Percentiles rank a stretch among this genome's conserved stretches.
Evolutionary conservation across 37 sponge, comb jelly and placozoan species (phyloP).

Genomic region (Corticium candelabrum): DNA sequence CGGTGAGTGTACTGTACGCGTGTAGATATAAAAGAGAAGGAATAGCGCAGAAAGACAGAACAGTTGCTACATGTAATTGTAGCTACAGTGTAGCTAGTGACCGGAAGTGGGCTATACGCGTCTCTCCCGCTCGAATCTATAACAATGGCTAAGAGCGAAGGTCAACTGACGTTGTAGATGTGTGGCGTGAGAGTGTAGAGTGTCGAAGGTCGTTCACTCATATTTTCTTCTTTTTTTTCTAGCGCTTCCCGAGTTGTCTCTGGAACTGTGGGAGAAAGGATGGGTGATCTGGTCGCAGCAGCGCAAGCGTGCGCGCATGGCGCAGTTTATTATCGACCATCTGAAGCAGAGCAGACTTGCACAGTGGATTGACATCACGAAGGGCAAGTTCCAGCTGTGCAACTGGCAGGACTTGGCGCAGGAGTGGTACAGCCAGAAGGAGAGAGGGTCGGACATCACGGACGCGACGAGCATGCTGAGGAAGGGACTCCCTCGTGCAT

Average conservation of each 20-base stretch:
- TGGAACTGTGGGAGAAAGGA: constrained; percentile 47
- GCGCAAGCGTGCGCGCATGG: constrained; percentile 65
- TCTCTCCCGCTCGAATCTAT: no score
- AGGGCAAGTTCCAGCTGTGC: constrained; percentile 71
- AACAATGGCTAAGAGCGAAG: no score
- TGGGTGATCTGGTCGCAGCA: constrained; percentile 66
- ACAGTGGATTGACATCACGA: constrained; percentile 58
- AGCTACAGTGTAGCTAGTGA: no score
- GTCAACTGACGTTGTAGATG: no score
- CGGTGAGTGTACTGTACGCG: no score
- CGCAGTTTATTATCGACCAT: constrained; percentile 73
- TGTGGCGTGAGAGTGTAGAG: not conserved
- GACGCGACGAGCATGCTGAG: constrained; percentile 25
- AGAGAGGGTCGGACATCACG: constrained; percentile 58
- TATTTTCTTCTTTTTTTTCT: not conserved
- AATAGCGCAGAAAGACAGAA: no score
- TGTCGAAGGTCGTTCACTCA: not conserved
- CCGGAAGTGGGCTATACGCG: no score
- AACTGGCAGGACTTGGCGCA: constrained; percentile 77
- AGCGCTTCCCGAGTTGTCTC: not conserved
- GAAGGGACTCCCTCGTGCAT: constrained; percentile 76
- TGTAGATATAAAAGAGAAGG: no score
- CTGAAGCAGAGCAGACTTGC: constrained; percentile 30
- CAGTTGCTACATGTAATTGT: no score
- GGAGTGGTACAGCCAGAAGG: constrained; percentile 74